These are phyloP conservation scores for Pollenia angustigena DNA, from an alignment of 2,888 invertebrate genomes.

Conservation along the genomic window DNA sequence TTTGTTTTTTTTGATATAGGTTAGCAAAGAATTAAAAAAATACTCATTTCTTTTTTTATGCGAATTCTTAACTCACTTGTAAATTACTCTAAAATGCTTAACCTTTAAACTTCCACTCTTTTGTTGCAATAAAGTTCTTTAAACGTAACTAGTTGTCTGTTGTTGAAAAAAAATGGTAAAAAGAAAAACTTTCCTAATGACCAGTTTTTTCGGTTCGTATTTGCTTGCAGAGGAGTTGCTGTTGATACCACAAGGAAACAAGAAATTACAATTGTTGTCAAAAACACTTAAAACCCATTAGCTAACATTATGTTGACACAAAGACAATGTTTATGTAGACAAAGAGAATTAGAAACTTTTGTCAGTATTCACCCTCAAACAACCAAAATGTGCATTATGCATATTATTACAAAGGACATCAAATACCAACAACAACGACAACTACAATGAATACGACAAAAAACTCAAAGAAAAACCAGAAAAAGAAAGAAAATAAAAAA, in stretches of 20 bases:
- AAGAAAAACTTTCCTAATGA: constrained; percentile 70
- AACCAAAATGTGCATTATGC: constrained; percentile 71
- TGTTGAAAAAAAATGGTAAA: constrained; percentile 2
- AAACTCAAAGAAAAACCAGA: constrained; percentile 26
- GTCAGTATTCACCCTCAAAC: constrained; percentile 61
- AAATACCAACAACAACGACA: constrained; percentile 34
- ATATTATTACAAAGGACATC: constrained; percentile 66
- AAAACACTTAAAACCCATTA: constrained; percentile 74
- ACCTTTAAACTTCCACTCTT: constrained; percentile 29
- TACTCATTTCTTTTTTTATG: too few relatives aligned
- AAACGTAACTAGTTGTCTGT: background rate
- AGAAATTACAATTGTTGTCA: constrained; percentile 74
- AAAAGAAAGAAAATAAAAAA: constrained; percentile 36
- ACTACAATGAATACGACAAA: constrained; percentile 10
- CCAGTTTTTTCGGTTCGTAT: constrained; percentile 51
- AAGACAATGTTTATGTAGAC: constrained; percentile 71
- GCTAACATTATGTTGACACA: constrained; percentile 72
- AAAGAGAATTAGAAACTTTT: constrained; percentile 61
- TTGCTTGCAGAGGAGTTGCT: constrained; percentile 27
- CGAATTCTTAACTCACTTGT: background rate
- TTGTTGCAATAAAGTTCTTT: background rate
- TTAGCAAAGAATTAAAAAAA: too few relatives aligned
- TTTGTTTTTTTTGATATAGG: too few relatives aligned
- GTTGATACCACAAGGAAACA: constrained; percentile 69
- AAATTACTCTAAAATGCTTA: constrained; percentile 11